Evolutionary conservation across 2,113 vertebrate genomes (phyloP).

Genomic region (Holacanthus passer): DNA sequence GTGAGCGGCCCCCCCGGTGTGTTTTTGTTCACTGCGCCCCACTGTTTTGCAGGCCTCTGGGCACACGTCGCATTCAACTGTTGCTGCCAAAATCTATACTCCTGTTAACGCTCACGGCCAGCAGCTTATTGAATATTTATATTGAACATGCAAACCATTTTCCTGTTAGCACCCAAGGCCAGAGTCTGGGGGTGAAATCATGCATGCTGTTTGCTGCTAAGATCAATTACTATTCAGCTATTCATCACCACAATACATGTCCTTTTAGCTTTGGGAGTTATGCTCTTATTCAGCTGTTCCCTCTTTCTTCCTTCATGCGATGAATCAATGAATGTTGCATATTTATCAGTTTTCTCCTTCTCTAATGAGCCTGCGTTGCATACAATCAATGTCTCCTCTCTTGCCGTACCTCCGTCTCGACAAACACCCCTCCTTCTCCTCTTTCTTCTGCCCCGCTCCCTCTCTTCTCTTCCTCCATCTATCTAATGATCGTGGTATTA

Average conservation of each 20-base stretch:
- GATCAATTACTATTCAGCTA: constrained; percentile 44
- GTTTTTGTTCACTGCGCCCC: constrained; percentile 56
- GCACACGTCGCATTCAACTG: constrained; percentile 45
- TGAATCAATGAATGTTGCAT: constrained; percentile 37
- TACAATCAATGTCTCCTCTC: constrained; percentile 34
- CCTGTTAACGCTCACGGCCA: neutral
- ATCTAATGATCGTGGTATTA: constrained; percentile 57
- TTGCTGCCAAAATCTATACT: constrained; percentile 45
- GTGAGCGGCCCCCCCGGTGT: constrained; percentile 43
- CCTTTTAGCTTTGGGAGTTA: constrained; percentile 12
- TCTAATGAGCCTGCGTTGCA: constrained; percentile 17
- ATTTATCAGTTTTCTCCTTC: constrained; percentile 2
- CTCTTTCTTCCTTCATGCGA: neutral
- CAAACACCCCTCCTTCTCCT: constrained; percentile 12
- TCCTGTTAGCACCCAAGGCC: neutral
- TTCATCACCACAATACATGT: constrained; percentile 1
- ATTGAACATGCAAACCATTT: neutral
- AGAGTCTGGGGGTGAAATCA: neutral
- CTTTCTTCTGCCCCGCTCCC: neutral
- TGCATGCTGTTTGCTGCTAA: constrained; percentile 11
- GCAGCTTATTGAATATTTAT: constrained; percentile 40
- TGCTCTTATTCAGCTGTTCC: constrained; percentile 4
- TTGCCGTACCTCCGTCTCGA: constrained; percentile 25
- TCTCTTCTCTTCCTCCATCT: constrained; percentile 19
- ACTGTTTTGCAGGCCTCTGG: constrained; percentile 51